phyloP scores from a whole-genome alignment of 2,797 vertebrate species.

The Alauda arvensis region DNA sequence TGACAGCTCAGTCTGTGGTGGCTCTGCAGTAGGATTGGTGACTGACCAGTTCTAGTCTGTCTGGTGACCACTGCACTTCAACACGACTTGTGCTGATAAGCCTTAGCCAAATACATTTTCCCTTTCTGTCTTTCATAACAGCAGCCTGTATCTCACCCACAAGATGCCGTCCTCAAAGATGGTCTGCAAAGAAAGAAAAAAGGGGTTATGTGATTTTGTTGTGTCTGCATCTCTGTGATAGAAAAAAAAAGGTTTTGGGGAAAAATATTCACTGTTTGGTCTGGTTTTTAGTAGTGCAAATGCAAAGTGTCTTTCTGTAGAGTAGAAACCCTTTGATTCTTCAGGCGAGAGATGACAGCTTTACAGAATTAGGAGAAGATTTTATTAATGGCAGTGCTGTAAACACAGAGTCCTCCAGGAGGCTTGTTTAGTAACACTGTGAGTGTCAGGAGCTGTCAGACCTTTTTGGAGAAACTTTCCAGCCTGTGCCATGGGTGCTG shows the following conservation, averaged over 20 bases:
- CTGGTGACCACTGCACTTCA: neutral
- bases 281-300: conserved; percentile 30
- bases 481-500: neutral
- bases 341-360: neutral
- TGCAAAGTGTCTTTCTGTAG: conserved; percentile 33
- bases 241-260: neutral
- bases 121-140: neutral
- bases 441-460: conserved; percentile 17
- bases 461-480: neutral
- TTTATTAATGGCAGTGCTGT: conserved; percentile 39
- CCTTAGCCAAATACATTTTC: neutral
- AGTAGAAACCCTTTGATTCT: conserved; percentile 47
- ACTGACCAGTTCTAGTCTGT: neutral
- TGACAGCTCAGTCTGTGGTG: neutral
- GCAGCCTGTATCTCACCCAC: neutral
- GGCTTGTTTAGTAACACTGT: neutral
- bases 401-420: conserved; percentile 32
- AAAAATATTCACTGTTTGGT: conserved; percentile 22
- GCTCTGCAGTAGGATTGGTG: neutral
- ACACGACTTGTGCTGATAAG: neutral
- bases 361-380: conserved; percentile 39
- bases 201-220: neutral
- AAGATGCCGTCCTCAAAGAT: neutral
- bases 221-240: conserved; percentile 5
- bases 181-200: neutral